A percentile compares a stretch with the other conserved stretches of the same genome.
Conservation (phyloP, 2,113 vertebrate genomes). For the Fulmarus glacialis region DNA sequence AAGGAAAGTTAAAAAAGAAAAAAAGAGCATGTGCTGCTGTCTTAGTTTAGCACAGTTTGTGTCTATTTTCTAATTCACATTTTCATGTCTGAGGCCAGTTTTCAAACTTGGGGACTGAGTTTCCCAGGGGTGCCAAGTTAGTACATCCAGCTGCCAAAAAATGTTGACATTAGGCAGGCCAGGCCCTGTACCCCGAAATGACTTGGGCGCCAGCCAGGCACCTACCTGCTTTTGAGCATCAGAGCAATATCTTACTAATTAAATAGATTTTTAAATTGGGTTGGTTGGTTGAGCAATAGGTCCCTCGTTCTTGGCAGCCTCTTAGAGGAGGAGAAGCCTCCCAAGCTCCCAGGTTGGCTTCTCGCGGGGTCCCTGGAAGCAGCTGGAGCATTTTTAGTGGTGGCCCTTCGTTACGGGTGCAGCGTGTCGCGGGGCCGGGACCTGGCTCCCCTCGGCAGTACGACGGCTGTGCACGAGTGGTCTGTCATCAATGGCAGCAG, state of each 20-base stretch:
- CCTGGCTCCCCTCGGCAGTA: not conserved
- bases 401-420: rapidly evolving
- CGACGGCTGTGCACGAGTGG: rapidly evolving
- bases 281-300: not conserved
- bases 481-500: not conserved
- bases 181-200: not conserved
- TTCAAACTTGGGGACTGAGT: not conserved
- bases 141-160: not conserved
- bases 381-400: not conserved
- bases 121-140: not conserved
- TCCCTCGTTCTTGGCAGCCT: not conserved
- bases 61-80: not conserved
- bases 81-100: not conserved
- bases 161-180: not conserved
- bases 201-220: not conserved
- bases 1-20: not conserved
- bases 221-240: not conserved
- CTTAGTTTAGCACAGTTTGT: not conserved
- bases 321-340: not conserved
- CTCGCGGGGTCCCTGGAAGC: not conserved
- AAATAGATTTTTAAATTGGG: not conserved
- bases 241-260: not conserved
- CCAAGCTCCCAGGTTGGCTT: not conserved
- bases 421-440: rapidly evolving
- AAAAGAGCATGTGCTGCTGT: not conserved